Percentiles rank a stretch among this genome's conserved stretches.
Conservation (phyloP, 2,888 invertebrate genomes). For the Amblyteles armatorius region DNA sequence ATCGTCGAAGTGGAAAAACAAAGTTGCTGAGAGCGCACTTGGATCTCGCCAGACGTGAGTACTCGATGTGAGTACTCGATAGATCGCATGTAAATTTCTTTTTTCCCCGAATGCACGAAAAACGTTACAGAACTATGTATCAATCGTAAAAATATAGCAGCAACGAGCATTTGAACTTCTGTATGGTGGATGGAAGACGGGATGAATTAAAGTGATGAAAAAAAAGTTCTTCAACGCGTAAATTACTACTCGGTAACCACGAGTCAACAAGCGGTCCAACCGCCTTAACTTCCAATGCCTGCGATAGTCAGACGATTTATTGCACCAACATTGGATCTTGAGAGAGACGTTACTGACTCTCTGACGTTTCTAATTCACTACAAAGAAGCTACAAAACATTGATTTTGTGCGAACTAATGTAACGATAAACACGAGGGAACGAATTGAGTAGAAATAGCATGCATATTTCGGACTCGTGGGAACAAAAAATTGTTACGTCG, state of each 20-base stretch:
- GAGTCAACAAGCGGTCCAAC: neutral
- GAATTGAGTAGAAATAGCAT: too few species aligned
- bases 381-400: neutral
- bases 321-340: neutral
- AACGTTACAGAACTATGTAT: neutral
- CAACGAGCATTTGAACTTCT: neutral
- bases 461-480: neutral
- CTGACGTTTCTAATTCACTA: neutral
- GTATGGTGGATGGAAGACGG: neutral
- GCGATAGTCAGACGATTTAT: neutral
- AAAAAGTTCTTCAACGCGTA: neutral
- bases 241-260: neutral
- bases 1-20: neutral
- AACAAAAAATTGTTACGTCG: neutral
- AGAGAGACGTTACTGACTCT: neutral
- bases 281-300: neutral
- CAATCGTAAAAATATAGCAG: neutral
- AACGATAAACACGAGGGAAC: neutral
- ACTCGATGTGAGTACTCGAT: neutral
- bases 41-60: neutral
- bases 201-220: neutral
- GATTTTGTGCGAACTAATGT: neutral
- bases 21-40: neutral
- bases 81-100: neutral
- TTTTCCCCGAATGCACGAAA: neutral